These are phyloP conservation scores for Raphicerus campestris DNA, from an alignment of 2,113 vertebrate species.

Conservation along the genomic window DNA sequence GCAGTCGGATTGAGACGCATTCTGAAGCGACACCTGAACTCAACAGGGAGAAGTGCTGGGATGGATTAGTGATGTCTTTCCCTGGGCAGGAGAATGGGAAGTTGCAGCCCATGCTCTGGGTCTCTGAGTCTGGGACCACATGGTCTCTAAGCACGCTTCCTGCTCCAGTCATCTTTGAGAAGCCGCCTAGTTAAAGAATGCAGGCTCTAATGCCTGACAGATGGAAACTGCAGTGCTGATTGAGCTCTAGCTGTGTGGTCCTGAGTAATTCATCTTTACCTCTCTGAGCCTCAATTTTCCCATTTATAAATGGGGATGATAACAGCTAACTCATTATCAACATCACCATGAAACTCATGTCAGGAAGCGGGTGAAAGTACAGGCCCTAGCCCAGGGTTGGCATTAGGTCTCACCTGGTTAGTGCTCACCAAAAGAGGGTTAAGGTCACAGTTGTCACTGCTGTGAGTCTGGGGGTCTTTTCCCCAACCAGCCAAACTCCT, in stretches of 20 bases:
- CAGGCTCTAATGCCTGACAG: not conserved
- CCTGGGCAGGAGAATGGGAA: not conserved
- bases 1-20: not conserved
- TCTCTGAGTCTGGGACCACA: not conserved
- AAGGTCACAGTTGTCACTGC: not conserved
- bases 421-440: not conserved
- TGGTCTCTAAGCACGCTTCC: not conserved
- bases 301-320: not conserved
- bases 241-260: not conserved
- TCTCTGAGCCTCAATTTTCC: not conserved
- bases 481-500: not conserved
- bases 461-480: not conserved
- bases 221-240: not conserved
- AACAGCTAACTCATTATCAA: not conserved
- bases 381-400: not conserved
- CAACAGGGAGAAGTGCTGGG: not conserved
- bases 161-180: not conserved
- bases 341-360: not conserved
- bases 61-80: constrained; percentile 34
- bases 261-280: not conserved
- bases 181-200: not conserved
- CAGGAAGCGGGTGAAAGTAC: not conserved
- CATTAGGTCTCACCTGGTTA: not conserved
- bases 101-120: not conserved
- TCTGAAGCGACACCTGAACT: not conserved